Percentiles rank a stretch among this genome's conserved stretches.
Conservation (phyloP, 2,797 vertebrate genomes). For the Intellagama lesueurii region DNA sequence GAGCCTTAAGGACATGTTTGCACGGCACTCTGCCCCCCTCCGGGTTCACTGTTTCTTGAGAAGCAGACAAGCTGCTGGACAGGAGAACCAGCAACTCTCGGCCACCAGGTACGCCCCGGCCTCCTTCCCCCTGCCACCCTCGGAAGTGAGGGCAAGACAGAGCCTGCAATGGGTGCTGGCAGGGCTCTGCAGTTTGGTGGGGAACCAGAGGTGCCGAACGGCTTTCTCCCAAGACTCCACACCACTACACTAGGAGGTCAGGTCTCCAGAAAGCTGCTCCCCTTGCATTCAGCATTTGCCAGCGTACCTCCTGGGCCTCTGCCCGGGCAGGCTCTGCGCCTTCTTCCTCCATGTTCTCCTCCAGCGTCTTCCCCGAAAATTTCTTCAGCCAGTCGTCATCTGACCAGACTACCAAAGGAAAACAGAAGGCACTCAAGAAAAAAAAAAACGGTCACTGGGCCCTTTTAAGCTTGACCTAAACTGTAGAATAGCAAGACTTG, state of each 20-base stretch:
- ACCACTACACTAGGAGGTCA: background rate
- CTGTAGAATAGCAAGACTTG: background rate
- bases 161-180: background rate
- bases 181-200: background rate
- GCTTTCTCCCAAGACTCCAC: no score
- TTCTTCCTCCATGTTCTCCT: constrained; percentile 86
- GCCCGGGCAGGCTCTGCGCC: constrained; percentile 78
- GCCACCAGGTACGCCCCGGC: no score
- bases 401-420: constrained; percentile 88
- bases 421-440: constrained; percentile 38
- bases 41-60: no score
- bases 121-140: background rate
- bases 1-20: no score
- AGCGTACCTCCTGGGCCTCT: constrained; percentile 85
- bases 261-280: background rate
- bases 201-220: background rate
- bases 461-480: background rate
- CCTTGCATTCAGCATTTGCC: no score
- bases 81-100: background rate
- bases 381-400: constrained; percentile 99
- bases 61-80: no score
- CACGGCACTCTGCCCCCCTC: no score
- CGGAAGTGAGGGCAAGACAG: background rate
- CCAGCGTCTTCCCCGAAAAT: constrained; percentile 95
- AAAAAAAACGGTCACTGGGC: background rate